These are phyloP conservation scores for Oreochromis aureus DNA, from an alignment of 2,113 vertebrate species.

Conservation along the genomic window DNA sequence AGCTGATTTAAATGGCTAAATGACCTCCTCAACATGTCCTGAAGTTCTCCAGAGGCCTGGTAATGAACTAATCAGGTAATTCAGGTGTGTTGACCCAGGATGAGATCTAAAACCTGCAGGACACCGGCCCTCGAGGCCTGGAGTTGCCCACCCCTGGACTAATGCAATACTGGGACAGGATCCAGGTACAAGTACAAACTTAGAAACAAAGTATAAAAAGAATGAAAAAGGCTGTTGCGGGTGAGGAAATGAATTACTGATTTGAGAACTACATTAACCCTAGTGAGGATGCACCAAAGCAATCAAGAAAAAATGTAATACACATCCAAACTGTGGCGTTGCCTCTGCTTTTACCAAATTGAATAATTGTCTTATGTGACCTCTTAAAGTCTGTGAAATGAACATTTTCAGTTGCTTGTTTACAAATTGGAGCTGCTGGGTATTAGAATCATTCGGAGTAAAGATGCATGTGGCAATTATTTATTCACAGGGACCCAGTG, in stretches of 20 bases:
- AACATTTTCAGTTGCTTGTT: background rate
- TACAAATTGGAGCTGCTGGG: background rate
- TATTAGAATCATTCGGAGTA: background rate
- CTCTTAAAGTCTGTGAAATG: background rate
- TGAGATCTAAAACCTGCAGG: background rate
- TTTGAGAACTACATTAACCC: background rate
- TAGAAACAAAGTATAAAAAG: background rate
- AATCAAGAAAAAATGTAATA: background rate
- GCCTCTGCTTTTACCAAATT: background rate
- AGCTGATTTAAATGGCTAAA: background rate
- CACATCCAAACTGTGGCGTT: background rate
- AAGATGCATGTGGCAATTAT: background rate
- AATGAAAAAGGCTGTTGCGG: background rate
- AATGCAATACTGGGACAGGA: background rate
- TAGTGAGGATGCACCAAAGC: background rate
- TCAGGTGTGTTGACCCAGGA: background rate
- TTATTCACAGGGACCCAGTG: background rate
- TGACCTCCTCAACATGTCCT: background rate
- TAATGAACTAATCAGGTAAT: fast-evolving
- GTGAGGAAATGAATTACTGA: background rate
- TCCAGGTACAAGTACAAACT: background rate
- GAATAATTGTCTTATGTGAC: background rate
- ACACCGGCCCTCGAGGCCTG: background rate
- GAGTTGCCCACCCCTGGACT: background rate
- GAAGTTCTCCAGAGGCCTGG: fast-evolving